These are phyloP conservation scores for Paraescarpia echinospica DNA, from an alignment of 1,140 invertebrate genomes.

Conservation along the genomic window DNA sequence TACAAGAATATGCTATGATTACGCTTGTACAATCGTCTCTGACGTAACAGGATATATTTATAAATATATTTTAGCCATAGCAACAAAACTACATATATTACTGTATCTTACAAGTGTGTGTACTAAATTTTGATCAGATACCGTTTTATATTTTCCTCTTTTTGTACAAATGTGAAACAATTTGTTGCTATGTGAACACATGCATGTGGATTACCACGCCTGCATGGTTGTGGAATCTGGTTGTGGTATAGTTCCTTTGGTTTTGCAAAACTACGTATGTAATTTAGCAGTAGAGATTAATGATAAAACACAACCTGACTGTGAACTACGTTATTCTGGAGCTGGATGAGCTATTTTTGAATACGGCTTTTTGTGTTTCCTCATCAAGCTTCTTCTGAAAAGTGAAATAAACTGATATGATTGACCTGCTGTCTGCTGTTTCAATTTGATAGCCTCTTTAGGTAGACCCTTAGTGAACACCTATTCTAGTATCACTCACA, in stretches of 20 bases:
- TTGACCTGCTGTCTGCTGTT: not conserved
- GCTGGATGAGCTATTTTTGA: not conserved
- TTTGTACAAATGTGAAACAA: not conserved
- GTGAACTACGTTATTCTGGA: not conserved
- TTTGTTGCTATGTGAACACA: not conserved
- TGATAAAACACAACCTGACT: not conserved
- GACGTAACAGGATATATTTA: not conserved
- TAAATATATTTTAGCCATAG: not conserved
- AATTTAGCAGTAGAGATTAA: not conserved
- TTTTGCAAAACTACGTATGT: not conserved
- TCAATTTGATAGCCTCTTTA: not conserved
- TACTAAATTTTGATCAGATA: constrained; percentile 1
- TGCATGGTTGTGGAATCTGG: not conserved
- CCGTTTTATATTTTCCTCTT: constrained; percentile 1
- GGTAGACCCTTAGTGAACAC: too few relatives aligned
- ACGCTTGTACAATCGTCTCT: not conserved
- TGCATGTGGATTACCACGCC: not conserved
- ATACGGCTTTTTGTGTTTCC: constrained; percentile 1
- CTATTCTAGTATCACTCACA: too few relatives aligned
- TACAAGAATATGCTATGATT: not conserved
- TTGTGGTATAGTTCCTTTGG: not conserved
- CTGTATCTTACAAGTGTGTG: not conserved
- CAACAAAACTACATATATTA: not conserved
- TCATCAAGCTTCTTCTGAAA: constrained; percentile 5
- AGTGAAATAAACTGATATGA: not conserved